Evolutionary conservation across 2,113 vertebrate species (phyloP).

Genomic region (Sturnus vulgaris): DNA sequence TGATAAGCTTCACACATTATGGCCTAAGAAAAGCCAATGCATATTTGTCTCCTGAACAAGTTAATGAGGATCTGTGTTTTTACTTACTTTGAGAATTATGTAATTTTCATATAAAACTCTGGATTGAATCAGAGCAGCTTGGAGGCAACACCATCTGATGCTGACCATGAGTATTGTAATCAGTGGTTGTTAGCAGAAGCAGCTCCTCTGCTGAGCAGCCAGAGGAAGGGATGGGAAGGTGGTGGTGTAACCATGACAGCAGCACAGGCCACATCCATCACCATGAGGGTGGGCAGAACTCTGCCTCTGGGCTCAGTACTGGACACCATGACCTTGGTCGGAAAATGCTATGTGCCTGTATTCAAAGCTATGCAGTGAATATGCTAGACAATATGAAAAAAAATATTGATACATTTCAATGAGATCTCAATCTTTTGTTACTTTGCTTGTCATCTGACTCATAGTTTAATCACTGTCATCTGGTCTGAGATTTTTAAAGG

Average conservation of each 20-base stretch:
- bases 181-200: background rate
- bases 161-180: rapidly evolving
- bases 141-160: background rate
- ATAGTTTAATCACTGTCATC: background rate
- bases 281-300: background rate
- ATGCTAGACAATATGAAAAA: background rate
- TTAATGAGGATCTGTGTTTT: background rate
- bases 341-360: background rate
- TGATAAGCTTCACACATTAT: background rate
- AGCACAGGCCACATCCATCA: background rate
- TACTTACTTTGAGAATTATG: background rate
- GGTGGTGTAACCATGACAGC: background rate
- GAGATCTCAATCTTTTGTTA: background rate
- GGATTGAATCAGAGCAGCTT: background rate
- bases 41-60: background rate
- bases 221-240: background rate
- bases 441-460: background rate
- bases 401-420: background rate
- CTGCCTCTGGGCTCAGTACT: background rate
- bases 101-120: background rate
- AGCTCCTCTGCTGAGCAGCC: background rate
- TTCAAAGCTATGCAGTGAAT: background rate
- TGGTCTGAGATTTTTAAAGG: background rate
- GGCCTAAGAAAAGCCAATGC: background rate
- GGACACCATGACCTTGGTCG: background rate